A percentile compares a stretch with the other conserved stretches of the same genome.
phyloP scores from a whole-genome alignment of 1,140 invertebrate genomes.

The Drosophila ercepeae region DNA sequence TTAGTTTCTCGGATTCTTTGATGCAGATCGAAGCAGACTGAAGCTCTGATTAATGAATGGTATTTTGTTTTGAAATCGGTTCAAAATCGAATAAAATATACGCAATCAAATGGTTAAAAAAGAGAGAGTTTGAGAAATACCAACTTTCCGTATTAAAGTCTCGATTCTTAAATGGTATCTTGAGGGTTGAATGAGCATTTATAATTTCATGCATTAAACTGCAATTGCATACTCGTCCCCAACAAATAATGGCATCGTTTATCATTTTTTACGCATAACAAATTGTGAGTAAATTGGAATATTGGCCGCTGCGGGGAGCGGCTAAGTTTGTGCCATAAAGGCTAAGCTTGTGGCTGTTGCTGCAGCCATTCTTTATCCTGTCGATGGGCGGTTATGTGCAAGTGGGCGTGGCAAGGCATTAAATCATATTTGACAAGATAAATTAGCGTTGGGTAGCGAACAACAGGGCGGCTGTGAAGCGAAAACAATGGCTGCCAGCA shows the following conservation, averaged over 20 bases:
- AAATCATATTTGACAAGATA: conserved; percentile 74
- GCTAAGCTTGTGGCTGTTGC: conserved; percentile 22
- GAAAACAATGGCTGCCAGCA: conserved; percentile 9
- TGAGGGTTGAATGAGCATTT: no score
- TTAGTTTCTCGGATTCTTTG: no score
- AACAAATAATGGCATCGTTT: conserved; percentile 52
- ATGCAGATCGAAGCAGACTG: no score
- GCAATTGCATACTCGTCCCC: conserved; percentile 35
- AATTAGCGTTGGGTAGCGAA: conserved; percentile 44
- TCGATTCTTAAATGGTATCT: no score
- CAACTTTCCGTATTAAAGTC: no score
- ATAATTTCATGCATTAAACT: conserved; percentile 12
- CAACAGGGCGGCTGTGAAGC: conserved; percentile 7
- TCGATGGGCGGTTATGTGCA: conserved; percentile 10
- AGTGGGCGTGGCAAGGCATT: conserved; percentile 41
- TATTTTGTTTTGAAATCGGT: no score
- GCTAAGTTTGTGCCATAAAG: conserved; percentile 11
- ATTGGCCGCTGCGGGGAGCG: conserved; percentile 10
- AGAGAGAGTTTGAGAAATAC: no score
- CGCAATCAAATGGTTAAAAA: no score
- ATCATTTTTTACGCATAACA: conserved; percentile 48
- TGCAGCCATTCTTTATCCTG: conserved; percentile 5
- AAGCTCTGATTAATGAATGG: no score
- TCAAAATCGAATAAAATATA: no score
- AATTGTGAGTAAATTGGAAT: conserved; percentile 58